Base-by-base conservation (phyloP, 2,113 vertebrate genomes). In the Eidolon helvum region DNA sequence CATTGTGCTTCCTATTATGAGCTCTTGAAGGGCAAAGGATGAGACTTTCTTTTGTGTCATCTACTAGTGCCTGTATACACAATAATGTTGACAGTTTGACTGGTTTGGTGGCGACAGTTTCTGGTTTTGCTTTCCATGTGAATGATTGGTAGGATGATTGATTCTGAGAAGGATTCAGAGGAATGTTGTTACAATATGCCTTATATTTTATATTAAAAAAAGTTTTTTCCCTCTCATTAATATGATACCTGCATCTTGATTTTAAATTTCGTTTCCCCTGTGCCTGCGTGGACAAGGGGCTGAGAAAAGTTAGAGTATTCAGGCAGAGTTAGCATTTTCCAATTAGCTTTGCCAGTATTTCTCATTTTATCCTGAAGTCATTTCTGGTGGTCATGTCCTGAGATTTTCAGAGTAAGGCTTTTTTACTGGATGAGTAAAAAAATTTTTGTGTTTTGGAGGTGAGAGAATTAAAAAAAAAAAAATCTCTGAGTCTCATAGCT, bases 371-470 rank as follows among this genome's bases (percentile, higher is more conserved):
- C 50, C 38, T 45, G 33, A 74, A 90, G 45, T 89, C 22, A 57
- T 90, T 88, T 88, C 40, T 93, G 61, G 8, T 94, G 65, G 19
- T 85, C 24, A 1, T 80, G 50, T 93, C 65, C 21, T 93, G 53
- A 18, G 50, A 87, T 65, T 79, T 95, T 95, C 35, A 86, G 72
- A 92, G 87, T 18, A 55, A 90, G 38, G 1, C 22, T 61, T 97
- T 97, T 93, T 43, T 59, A 86, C 75, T 92, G 57, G 21, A 96
- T 59, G 43, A 38, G 10, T 82, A 68, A 95, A 93, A 82, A 84
- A 78, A 16, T 71, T 72, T 80, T 53, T 89, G 38, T 78, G 43
- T 91, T 92, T 95, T 88, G 30, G 45, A 95, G 87, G 66, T 80
- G n/a, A 94, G 87, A 95, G 40, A 80, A 93, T 95, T 55, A 11